A percentile compares a stretch with the other conserved stretches of the same genome.
These are phyloP conservation scores for Lycocerus yunnanus DNA, from an alignment of 2,888 invertebrate species.

Conservation along the genomic window DNA sequence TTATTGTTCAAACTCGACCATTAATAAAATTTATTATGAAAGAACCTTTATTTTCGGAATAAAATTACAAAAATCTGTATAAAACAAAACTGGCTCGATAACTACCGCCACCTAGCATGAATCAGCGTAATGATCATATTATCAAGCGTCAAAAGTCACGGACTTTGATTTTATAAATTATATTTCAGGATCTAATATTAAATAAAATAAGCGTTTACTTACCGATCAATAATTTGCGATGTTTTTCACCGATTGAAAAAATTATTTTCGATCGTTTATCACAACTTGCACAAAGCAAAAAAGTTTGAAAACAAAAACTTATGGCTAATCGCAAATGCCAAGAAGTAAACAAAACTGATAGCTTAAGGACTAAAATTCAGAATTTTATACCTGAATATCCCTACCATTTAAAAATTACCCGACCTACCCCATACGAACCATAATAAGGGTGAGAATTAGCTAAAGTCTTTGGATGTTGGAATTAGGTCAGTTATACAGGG, in stretches of 20 bases:
- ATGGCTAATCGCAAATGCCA: background rate
- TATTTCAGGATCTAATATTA: background rate
- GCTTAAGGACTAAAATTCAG: background rate
- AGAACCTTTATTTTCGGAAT: background rate
- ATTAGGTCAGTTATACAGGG: background rate
- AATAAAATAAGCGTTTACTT: background rate
- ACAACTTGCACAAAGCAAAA: too few relatives aligned
- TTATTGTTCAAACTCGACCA: constrained; percentile 17
- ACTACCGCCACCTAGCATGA: background rate
- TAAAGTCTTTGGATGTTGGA: background rate
- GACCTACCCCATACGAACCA: background rate
- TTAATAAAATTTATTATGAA: constrained; percentile 3
- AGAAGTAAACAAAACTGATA: background rate
- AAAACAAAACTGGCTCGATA: background rate
- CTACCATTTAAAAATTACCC: background rate
- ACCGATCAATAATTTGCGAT: background rate
- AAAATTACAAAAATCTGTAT: background rate
- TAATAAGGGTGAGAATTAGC: background rate
- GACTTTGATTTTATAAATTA: background rate
- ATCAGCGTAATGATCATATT: background rate
- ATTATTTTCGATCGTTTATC: background rate
- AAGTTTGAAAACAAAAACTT: background rate
- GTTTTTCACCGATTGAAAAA: background rate
- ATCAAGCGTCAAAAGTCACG: background rate
- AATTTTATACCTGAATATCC: background rate